phyloP scores from a whole-genome alignment of 2,113 vertebrate genomes.

The Gobio gobio region DNA sequence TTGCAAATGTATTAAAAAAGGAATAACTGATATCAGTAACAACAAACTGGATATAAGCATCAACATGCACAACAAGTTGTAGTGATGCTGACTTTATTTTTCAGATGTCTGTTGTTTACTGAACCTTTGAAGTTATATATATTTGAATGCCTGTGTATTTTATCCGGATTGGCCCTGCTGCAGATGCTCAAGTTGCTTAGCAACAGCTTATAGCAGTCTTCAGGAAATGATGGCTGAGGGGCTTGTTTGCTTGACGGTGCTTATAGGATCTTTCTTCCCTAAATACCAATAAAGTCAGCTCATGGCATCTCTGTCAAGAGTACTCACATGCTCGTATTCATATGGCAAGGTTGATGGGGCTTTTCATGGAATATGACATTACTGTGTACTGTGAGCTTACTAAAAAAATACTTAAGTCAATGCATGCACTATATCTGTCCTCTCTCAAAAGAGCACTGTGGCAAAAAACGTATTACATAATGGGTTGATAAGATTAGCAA shows the following conservation, averaged over 20 bases:
- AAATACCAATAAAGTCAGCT: slow-evolving; percentile 30
- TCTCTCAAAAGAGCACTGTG: background rate
- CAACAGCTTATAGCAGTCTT: slow-evolving; percentile 44
- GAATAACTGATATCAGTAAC: background rate
- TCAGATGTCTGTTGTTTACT: background rate
- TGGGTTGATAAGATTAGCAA: background rate
- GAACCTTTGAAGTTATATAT: background rate
- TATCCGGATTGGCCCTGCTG: slow-evolving; percentile 31
- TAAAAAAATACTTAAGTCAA: background rate
- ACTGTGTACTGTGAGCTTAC: background rate
- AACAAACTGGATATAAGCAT: background rate
- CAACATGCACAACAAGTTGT: background rate
- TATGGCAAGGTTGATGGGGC: slow-evolving; percentile 17
- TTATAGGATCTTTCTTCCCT: slow-evolving; percentile 34
- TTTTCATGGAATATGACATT: background rate
- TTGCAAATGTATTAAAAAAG: too few relatives aligned
- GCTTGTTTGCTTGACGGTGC: slow-evolving; percentile 31
- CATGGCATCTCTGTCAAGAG: slow-evolving; percentile 32
- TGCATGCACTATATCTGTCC: background rate
- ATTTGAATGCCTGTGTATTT: slow-evolving; percentile 6
- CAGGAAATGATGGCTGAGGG: slow-evolving; percentile 19
- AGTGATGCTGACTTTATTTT: background rate
- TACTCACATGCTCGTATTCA: background rate
- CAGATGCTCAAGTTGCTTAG: slow-evolving; percentile 47
- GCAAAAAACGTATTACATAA: background rate